Conservation (phyloP, 2,113 vertebrate genomes). For the Phylloscopus trochilus region DNA sequence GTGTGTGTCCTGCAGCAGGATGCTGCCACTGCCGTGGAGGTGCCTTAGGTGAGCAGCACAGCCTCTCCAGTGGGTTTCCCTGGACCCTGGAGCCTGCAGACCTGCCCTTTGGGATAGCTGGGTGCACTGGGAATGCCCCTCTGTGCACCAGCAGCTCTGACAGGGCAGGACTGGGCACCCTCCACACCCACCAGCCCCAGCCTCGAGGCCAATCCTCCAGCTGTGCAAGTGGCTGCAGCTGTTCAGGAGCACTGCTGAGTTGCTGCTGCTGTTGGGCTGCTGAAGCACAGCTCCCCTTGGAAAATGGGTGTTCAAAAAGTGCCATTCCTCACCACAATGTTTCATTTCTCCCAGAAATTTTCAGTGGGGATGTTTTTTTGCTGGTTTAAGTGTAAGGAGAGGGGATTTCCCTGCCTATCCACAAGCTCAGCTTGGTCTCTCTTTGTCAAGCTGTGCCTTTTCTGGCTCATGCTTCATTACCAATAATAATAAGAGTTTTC, state of each 20-base stretch:
- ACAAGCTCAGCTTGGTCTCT: not conserved
- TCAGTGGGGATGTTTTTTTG: not conserved
- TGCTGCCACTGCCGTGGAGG: not conserved
- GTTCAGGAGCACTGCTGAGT: not conserved
- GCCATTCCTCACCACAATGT: not conserved
- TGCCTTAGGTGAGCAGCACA: not conserved
- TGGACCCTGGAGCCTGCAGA: accelerated
- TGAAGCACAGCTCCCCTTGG: not conserved
- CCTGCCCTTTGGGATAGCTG: accelerated
- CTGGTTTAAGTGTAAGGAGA: not conserved
- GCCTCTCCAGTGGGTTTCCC: not conserved
- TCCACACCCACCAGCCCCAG: not conserved
- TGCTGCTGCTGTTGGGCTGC: not conserved
- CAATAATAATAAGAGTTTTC: not conserved
- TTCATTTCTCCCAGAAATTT: not conserved
- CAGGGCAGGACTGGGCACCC: not conserved
- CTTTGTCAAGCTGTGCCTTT: not conserved
- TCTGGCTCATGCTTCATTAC: not conserved
- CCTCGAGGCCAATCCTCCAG: accelerated
- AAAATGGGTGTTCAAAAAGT: not conserved
- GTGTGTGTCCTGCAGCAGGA: not conserved
- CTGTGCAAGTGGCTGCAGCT: not conserved
- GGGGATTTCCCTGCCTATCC: not conserved
- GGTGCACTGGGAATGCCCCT: not conserved
- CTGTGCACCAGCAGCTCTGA: not conserved